Evolutionary conservation across 2,888 invertebrate species (phyloP), one percentile per base, ranked within the genome.

Genomic region (Mimumesa dahlbomi): DNA sequence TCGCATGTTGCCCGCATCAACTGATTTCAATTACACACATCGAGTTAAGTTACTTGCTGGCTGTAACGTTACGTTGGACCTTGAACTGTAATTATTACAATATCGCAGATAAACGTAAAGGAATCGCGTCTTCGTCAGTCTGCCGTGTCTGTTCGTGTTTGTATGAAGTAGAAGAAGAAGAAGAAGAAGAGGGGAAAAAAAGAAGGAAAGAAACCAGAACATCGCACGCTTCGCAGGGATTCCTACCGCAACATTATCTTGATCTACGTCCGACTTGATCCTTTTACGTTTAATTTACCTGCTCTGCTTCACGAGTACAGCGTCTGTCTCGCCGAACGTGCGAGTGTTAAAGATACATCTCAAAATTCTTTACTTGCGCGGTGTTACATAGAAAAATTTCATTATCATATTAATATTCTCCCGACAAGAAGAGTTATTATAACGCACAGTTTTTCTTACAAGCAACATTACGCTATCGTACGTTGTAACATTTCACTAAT

Each of bases 21-120:
- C n/a, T 21, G 7, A 61, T 65, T 45, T 49, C 49, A 54, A 54
- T 66, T 61, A 58, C 25, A 34, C 5, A 22, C 2, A 54, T 16
- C 7, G 42, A 19, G 14, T 0, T 42, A 43, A 43, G 43, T 43
- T 45, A 59, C 9, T 46, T 40, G 46, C 45, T 16, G 31, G 40
- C 18, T 11, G 65, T 34, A 7, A 19, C 38, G 31, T 34, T 46
- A 54, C 59, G 9, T 19, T 16, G 25, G 16, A 9, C 25, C n/a
- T 31, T 19, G 18, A 9, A 21, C 38, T 25, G 54, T 38, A 69
- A 66, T 69, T 59, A 54, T 38, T 43, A 29, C 43, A 48, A 53
- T 53, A 57, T 46, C 7, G 54, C 13, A 38, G 42, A 46, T 40
- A 42, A 46, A 50, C 16, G 46, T 40, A 2, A n/a, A n/a, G 16